These are phyloP conservation scores for Linhomoeus sp. DNA, from an alignment of 2,888 invertebrate species.

Conservation along the genomic window DNA sequence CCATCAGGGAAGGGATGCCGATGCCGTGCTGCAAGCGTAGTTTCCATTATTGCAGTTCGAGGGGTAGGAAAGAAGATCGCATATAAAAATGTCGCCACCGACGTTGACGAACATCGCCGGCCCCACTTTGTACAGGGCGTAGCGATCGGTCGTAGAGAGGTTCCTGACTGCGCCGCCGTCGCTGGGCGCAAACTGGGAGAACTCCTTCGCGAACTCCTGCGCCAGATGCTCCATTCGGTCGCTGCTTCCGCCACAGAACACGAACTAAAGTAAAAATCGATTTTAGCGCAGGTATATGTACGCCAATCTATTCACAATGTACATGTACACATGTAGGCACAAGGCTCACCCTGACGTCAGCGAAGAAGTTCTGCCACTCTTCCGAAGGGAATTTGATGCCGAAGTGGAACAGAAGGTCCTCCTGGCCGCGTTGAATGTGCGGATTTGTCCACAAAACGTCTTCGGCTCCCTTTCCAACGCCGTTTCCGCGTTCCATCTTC, in stretches of 20 bases:
- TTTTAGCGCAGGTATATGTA: no score
- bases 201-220: constrained; percentile 23
- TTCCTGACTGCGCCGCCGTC: constrained; percentile 17
- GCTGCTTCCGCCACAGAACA: constrained; percentile 33
- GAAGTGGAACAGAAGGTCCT: constrained; percentile 20
- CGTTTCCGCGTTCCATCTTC: no score
- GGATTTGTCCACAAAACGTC: constrained; percentile 8
- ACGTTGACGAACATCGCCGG: constrained; percentile 33
- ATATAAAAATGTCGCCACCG: constrained; percentile 12
- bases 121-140: constrained; percentile 33
- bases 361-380: no score
- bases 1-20: constrained; percentile 87
- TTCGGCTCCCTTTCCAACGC: no score
- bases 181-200: constrained; percentile 10
- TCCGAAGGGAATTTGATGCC: constrained; percentile 9
- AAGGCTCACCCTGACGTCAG: no score
- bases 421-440: constrained; percentile 10
- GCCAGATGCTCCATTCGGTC: constrained; percentile 31
- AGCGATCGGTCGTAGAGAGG: constrained; percentile 31
- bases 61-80: neutral
- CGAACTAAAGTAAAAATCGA: constrained; percentile 33
- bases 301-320: no score
- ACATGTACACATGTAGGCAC: no score
- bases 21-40: constrained; percentile 62
- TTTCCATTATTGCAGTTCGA: neutral